Base-by-base conservation (phyloP, 53 echinoderm and acorn worm genomes). In the Stichopus horrens region DNA sequence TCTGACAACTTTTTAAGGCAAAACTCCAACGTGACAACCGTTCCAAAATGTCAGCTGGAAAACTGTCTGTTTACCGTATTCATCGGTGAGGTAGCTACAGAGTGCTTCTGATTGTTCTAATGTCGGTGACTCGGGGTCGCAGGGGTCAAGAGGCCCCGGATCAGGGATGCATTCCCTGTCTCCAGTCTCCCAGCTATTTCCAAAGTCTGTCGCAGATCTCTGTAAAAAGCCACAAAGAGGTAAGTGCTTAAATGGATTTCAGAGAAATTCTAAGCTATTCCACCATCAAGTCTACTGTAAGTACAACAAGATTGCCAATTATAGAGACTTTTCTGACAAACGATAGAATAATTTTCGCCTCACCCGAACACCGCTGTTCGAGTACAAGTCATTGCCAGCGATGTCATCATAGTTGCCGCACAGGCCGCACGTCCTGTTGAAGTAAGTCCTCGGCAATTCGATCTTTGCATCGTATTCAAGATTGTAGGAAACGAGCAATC, bases 341-440 rank as follows among this genome's bases (percentile, higher is more conserved):
- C 37, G 37, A 37, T 37, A 0, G 37, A 37, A 37, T 37, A 2
- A 37, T 2, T 37, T 37, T 1, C 0, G 18, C n/a, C 71, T 88
- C 77, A 93, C 93, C 90, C 83, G 86, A 7, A 77, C 66, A 83
- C 90, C 95, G 53, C 78, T 86, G 19, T 55, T 93, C 21, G 86
- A 65, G 7, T 51, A 51, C 10, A 94, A 77, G 10, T 96, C 96
- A 75, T 96, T 94, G 7, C 58, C 52, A 58, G 19, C 5, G 79
- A 94, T 88, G 5, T 92, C 91, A 79, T 96, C 94, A 57, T 88
- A 94, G 21, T 86, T 92, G 21, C 96, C 96, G 79, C 96, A 96
- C 54, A 96, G 85, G 54, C 96, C 96, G 74, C 96, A 96, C 6
- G 91, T 91, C 52, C 86, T 84, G 80, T 93, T 90, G 89, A 87